phyloP scores from a whole-genome alignment of 35 echinoderm and acorn worm genomes.

The Stichopus chloronotus region DNA sequence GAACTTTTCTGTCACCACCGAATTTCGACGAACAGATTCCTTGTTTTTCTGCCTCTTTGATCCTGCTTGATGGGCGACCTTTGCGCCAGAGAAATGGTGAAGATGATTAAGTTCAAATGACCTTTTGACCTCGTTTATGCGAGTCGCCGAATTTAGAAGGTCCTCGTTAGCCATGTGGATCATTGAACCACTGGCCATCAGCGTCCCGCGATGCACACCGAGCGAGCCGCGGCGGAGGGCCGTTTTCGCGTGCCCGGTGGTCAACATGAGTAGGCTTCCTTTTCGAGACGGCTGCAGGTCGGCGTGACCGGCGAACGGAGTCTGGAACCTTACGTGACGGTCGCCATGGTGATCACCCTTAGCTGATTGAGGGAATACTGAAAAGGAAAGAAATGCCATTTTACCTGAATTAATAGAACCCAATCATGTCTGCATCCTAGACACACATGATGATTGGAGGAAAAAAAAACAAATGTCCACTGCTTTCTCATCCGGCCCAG shows the following conservation, averaged over 20 bases:
- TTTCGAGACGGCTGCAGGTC: slow-evolving; percentile 33
- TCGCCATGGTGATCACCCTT: slow-evolving; percentile 24
- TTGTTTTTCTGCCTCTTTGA: slow-evolving; percentile 52
- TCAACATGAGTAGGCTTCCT: slow-evolving; percentile 63
- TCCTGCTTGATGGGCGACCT: slow-evolving; percentile 64
- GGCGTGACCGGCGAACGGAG: slow-evolving; percentile 38
- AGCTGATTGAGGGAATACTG: slow-evolving; percentile 43
- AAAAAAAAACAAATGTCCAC: too few species aligned
- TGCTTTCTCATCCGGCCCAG: too few species aligned
- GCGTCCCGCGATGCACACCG: slow-evolving; percentile 63
- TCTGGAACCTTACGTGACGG: neutral
- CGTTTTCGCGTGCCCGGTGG: slow-evolving; percentile 42
- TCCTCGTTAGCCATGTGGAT: slow-evolving; percentile 88
- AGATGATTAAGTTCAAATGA: slow-evolving; percentile 77
- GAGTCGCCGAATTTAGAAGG: slow-evolving; percentile 69
- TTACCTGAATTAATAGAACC: neutral
- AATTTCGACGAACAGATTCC: slow-evolving; percentile 78
- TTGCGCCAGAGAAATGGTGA: slow-evolving; percentile 72
- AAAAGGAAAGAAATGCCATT: neutral
- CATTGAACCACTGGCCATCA: slow-evolving; percentile 74
- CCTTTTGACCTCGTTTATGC: slow-evolving; percentile 64
- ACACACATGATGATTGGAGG: too few species aligned
- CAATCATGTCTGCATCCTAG: neutral
- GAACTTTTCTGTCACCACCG: slow-evolving; percentile 77
- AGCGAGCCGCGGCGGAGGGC: slow-evolving; percentile 81